Evolutionary conservation across 2,797 vertebrate species (phyloP), one percentile per base, ranked within the genome.

Genomic region (Sitta carolinensis): DNA sequence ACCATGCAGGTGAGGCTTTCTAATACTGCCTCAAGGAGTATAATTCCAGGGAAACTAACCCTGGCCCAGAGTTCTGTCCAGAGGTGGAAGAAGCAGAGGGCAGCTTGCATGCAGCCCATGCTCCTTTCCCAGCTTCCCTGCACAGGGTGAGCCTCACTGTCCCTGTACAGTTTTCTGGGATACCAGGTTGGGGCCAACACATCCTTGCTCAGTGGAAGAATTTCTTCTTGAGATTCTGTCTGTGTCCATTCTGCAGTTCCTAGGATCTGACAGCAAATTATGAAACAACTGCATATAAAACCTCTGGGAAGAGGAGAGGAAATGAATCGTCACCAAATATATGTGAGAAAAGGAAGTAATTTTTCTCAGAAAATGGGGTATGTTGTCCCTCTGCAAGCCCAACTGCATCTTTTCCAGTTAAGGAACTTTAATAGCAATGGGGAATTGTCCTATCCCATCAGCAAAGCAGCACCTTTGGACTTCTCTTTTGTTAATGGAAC

Each of bases 401-500:
- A 82, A 90, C 38, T 68, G 25, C 1, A 14, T 45, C 52, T 17
- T 70, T 94, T 89, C 59, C 77, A 76, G 91, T 91, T 90, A 94
- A 91, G 61, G 67, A 54, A 58, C 50, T 95, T 91, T 96, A 95
- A 96, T 96, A 95, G 89, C 94, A 96, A 38, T 9, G 40, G 95
- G 91, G 91, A 97, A 87, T 97, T 93, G 34, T 84, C 64, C 78
- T 68, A 47, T 89, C 80, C 50, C 93, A 84, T 94, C 67, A 90
- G 92, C 74, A 94, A 77, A 81, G 70, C 51, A 94, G 77, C 85
- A 93, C 50, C 70, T 95, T 96, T 94, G 84, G 86, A 85, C 61
- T 88, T 63, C 67, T 92, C 63, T 70, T 84, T 86, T 87, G 47
- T 95, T 95, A 97, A 96, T 96, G 95, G 93, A 93, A 77, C 78